Evolutionary conservation across 30 jellyfish, hydroid and myxozoan genomes (phyloP).

Genomic region (Cassiopea andromeda): DNA sequence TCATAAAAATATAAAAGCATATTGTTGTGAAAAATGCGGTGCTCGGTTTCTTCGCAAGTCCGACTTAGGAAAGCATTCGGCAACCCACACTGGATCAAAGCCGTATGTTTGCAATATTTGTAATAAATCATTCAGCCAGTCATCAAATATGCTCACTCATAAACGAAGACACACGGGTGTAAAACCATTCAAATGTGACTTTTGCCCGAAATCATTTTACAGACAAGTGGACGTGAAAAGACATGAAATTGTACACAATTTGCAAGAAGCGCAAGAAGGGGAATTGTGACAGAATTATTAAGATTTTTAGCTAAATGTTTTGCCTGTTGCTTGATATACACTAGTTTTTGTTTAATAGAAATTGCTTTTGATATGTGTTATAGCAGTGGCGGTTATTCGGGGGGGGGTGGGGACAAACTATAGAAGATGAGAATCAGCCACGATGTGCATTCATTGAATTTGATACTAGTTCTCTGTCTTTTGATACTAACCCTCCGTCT

Average conservation of each 20-base stretch:
- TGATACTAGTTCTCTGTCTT: too few relatives aligned
- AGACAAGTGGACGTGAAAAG: conserved; percentile 88
- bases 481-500: too few relatives aligned
- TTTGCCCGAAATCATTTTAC: conserved; percentile 79
- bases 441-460: too few relatives aligned
- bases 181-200: conserved; percentile 73
- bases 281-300: background rate
- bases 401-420: too few relatives aligned
- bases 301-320: background rate
- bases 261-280: conserved; percentile 7
- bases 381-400: too few relatives aligned
- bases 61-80: conserved; percentile 77
- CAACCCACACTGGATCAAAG: conserved; percentile 80
- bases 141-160: conserved; percentile 91
- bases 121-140: conserved; percentile 77
- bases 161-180: conserved; percentile 88
- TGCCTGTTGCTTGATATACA: too few relatives aligned
- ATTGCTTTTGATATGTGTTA: too few relatives aligned
- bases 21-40: conserved; percentile 76
- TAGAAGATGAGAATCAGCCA: too few relatives aligned
- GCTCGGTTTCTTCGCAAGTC: conserved; percentile 82
- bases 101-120: conserved; percentile 73
- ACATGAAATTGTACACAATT: conserved; percentile 75
- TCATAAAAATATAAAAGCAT: conserved; percentile 81
- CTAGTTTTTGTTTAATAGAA: too few relatives aligned